A percentile compares a stretch with the other conserved stretches of the same genome.
Evolutionary conservation across 2,888 invertebrate species (phyloP).

Genomic region (Platynereis dumerilii): DNA sequence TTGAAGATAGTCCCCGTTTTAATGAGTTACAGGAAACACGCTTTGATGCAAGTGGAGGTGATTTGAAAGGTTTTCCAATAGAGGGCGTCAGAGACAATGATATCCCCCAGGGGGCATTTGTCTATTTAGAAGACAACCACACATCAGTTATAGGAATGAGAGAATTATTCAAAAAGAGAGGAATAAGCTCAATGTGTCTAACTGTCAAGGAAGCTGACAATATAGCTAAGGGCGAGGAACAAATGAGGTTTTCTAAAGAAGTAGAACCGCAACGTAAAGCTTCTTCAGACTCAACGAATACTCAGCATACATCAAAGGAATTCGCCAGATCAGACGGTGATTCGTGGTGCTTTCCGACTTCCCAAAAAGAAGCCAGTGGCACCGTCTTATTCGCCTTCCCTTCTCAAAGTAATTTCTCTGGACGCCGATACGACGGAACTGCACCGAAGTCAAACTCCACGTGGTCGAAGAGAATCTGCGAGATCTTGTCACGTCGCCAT

Average conservation of each 20-base stretch:
- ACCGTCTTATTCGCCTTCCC: constrained; percentile 78
- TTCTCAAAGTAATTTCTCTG: constrained; percentile 94
- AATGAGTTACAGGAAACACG: too few species aligned
- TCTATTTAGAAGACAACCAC: constrained; percentile 88
- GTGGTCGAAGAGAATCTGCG: constrained; percentile 69
- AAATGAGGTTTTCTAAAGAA: background rate
- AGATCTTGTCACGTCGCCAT: constrained; percentile 28
- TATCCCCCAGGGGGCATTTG: constrained; percentile 65
- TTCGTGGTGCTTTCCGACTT: constrained; percentile 36
- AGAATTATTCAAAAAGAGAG: constrained; percentile 69
- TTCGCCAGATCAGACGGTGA: too few species aligned
- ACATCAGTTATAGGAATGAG: constrained; percentile 95
- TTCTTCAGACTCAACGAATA: too few species aligned
- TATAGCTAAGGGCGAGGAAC: background rate
- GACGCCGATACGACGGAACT: constrained; percentile 87
- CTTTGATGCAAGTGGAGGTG: too few species aligned
- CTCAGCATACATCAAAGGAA: too few species aligned
- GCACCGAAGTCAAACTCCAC: too few species aligned
- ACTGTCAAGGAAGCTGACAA: constrained; percentile 39
- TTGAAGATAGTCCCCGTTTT: background rate
- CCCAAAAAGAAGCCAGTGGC: too few species aligned
- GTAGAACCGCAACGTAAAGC: background rate
- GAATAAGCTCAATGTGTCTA: constrained; percentile 43
- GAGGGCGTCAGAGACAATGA: background rate
- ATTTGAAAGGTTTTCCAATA: background rate